Conservation (phyloP, 2,888 invertebrate species). For the Drosophila demipolita region DNA sequence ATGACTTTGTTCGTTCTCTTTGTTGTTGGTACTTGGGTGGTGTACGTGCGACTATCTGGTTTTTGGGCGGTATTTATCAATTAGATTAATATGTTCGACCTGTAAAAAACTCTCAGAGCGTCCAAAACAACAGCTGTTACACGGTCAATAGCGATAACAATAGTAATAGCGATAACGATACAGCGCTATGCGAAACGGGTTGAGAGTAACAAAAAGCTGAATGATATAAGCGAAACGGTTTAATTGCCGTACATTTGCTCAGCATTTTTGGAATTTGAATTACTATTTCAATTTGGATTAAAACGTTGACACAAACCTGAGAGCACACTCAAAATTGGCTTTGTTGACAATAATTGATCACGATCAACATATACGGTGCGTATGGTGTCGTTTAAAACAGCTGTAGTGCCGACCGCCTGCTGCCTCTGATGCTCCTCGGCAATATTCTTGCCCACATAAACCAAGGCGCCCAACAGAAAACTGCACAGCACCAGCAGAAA, state of each 20-base stretch:
- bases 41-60: slow-evolving; percentile 51
- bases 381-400: slow-evolving; percentile 46
- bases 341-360: slow-evolving; percentile 73
- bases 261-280: slow-evolving; percentile 6
- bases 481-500: slow-evolving; percentile 83
- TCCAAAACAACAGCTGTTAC: slow-evolving; percentile 27
- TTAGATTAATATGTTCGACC: slow-evolving; percentile 9
- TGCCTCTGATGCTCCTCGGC: slow-evolving; percentile 74
- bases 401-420: slow-evolving; percentile 35
- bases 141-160: slow-evolving; percentile 17
- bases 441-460: slow-evolving; percentile 83
- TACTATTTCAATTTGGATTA: neutral
- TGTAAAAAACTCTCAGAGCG: slow-evolving; percentile 6
- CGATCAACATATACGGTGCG: slow-evolving; percentile 69
- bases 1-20: slow-evolving; percentile 40
- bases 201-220: slow-evolving; percentile 30
- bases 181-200: neutral
- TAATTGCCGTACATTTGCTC: neutral
- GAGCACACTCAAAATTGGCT: slow-evolving; percentile 65
- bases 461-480: slow-evolving; percentile 82
- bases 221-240: slow-evolving; percentile 28
- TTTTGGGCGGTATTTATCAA: slow-evolving; percentile 17
- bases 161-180: slow-evolving; percentile 5
- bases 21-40: slow-evolving; percentile 60
- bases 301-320: slow-evolving; percentile 58